Evolutionary conservation across 2,888 invertebrate species (phyloP).

Genomic region (Hylaea fasciaria): DNA sequence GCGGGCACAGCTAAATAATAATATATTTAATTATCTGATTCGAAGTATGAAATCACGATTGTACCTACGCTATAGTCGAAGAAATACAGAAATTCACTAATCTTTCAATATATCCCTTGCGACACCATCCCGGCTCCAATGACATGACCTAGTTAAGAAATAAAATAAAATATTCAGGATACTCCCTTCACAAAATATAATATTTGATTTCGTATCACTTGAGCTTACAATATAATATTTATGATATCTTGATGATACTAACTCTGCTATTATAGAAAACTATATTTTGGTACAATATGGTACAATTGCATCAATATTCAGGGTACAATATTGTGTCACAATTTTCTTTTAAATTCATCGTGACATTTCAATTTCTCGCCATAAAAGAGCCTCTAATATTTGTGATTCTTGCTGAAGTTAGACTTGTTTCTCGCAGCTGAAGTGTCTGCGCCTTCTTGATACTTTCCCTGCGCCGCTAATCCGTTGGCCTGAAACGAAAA

Average conservation of each 20-base stretch:
- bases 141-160: not conserved
- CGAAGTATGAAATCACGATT: too few relatives aligned
- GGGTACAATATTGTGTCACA: too few relatives aligned
- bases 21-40: too few relatives aligned
- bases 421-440: slow-evolving; percentile 88
- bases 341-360: not conserved
- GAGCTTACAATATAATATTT: not conserved
- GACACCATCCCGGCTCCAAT: not conserved
- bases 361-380: too few relatives aligned
- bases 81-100: too few relatives aligned
- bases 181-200: not conserved
- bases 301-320: too few relatives aligned
- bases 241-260: not conserved
- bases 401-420: slow-evolving; percentile 91
- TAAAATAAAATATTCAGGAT: not conserved
- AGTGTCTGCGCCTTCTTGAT: slow-evolving; percentile 86
- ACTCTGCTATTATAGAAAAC: not conserved
- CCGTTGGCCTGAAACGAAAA: slow-evolving; percentile 89
- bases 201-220: not conserved
- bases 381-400: slow-evolving; percentile 84
- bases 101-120: too few relatives aligned
- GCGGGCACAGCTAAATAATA: too few relatives aligned
- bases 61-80: too few relatives aligned
- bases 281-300: not conserved
- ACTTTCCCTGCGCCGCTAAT: slow-evolving; percentile 91